Base-by-base conservation (phyloP, 2,113 vertebrate species). In the Marmota flaviventris region DNA sequence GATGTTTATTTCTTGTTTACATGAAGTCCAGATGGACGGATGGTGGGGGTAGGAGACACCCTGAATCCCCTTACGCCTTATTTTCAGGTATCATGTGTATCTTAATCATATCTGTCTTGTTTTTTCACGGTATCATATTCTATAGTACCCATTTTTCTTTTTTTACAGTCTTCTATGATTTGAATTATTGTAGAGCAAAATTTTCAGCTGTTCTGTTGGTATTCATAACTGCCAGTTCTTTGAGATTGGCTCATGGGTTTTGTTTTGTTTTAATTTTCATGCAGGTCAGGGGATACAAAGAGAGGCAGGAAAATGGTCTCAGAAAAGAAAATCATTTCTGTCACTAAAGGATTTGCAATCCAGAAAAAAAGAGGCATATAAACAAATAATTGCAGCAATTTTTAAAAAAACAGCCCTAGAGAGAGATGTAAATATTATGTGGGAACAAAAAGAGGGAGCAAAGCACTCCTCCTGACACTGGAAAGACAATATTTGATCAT, bases 181-280 rank as follows among this genome's bases (percentile, higher is more conserved):
- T 61, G 72, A 39, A 88, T 85, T 53, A 91, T 61, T 61, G 29
- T n/a, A 45, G n/a, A 93, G 56, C 34, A 85, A 42, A 75, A 65
- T 65, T 95, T 73, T 70, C 92, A 94, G 48, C n/a, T 58, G 1
- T 45, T 87, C 81, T 75, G 13, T 89, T 95, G 84, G 37, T 93
- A 89, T 95, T 95, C 69, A 78, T 77, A 65, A 69, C 34, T 89
- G 39, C 32, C 45, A 70, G 42, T 89, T 87, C n/a, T 82, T 96
- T 70, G 83, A 94, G 63, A 95, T 10, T 75, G 53, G 45, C 42
- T 78, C 39, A 42, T 0, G 0, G 51, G 48, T 53, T 89, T 70
- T 72, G 48, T 58, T 95, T 89, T 84, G 14, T 88, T 96, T 95
- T 92, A 5, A 91, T 95, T 96, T 96, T 93, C 42, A 78, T 85